Evolutionary conservation across 2,113 vertebrate species (phyloP).

Genomic region (Centropristis striata): DNA sequence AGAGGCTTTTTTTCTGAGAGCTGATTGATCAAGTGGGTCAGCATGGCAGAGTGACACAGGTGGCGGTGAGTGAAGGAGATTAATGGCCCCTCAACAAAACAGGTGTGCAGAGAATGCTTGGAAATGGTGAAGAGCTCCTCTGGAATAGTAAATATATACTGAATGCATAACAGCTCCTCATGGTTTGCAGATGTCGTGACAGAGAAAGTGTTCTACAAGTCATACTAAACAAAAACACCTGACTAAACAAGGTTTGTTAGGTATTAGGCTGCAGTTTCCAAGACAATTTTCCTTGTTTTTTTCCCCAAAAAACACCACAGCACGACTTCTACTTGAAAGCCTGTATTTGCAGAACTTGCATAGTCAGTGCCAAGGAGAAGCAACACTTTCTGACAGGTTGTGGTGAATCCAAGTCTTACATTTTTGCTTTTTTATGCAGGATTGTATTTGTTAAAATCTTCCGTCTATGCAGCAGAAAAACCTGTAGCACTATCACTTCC

Average conservation of each 20-base stretch:
- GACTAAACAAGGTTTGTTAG: background rate
- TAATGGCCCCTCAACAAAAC: constrained; percentile 71
- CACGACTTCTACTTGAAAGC: background rate
- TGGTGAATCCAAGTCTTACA: background rate
- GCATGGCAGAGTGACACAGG: constrained; percentile 69
- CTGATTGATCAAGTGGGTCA: constrained; percentile 71
- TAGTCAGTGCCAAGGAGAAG: background rate
- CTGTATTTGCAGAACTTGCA: background rate
- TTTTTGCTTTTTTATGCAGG: background rate
- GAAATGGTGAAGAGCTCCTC: background rate
- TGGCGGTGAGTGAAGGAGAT: constrained; percentile 69
- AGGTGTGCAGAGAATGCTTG: constrained; percentile 65
- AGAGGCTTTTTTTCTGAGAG: constrained; percentile 22
- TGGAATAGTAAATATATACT: constrained; percentile 41
- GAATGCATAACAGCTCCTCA: background rate
- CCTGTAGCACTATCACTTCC: background rate
- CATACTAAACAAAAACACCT: constrained; percentile 12
- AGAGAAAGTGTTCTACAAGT: background rate
- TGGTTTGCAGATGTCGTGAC: constrained; percentile 28
- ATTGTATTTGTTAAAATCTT: background rate
- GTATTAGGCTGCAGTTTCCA: background rate
- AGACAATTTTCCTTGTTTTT: background rate
- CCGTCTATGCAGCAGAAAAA: background rate
- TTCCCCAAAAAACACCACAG: background rate
- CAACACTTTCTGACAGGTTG: background rate